Base-by-base conservation (phyloP, 2,113 vertebrate genomes). In the Actenoides lindsayi region DNA sequence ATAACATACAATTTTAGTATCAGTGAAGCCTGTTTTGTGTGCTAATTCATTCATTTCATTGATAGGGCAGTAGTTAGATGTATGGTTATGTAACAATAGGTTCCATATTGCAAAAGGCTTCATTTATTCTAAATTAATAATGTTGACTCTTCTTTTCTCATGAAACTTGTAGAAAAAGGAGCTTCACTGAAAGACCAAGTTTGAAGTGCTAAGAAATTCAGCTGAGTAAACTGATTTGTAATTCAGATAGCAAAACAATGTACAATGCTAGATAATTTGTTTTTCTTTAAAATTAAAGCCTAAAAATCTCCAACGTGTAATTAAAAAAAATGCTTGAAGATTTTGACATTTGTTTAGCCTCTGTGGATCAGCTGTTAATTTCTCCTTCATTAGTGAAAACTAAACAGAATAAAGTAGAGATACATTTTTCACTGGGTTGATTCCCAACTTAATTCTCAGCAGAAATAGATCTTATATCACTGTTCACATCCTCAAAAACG, bases 281-380 rank as follows among this genome's bases (percentile, higher is more conserved):
- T 95, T 93, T 69, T 28, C 71, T 87, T 94, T 93, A 88, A 91
- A 93, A 94, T 68, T 76, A 67, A 88, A 84, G 27, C 21, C 3
- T 44, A 59, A 83, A 93, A 87, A 86, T 41, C 6, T 19, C 28
- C 25, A 65, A 59, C 89, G 19, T 37, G 51, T 77, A 14, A 80
- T 19, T 50, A 85, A 21, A 54, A 48, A 95, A 83, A 95, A 75
- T 42, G 67, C 25, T 83, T 93, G 63, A 94, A 85, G 82, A 30
- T 87, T 74, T 69, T 97, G 83, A 39, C 63, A 59, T 90, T 92
- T 92, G 15, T 95, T 93, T 64, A 81, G 19, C 28, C 25, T 96
- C 41, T 76, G 17, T 80, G 51, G 42, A 89, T 85, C 81, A 95
- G 35, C 57, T 95, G 9, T 94, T 94, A 95, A 90, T 95, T 94